Conservation (phyloP, 2,113 vertebrate species). For the Micronycteris hirsuta region DNA sequence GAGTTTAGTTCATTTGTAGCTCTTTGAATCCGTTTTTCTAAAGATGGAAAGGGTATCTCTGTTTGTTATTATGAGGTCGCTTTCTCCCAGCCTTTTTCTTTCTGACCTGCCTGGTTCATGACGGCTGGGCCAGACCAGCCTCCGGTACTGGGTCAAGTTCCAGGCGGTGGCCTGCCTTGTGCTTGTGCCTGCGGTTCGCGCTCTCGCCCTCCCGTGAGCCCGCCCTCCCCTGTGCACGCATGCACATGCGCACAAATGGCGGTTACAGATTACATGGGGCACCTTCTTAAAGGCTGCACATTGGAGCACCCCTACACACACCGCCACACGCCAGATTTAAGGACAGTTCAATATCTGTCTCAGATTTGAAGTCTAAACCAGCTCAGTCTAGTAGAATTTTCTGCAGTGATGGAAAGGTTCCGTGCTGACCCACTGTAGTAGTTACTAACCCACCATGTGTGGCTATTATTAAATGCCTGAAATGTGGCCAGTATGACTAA, state of each 20-base stretch:
- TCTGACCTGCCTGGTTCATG: background rate
- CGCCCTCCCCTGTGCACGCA: rapidly evolving
- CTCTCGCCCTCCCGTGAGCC: background rate
- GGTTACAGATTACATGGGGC: background rate
- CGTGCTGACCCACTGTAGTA: background rate
- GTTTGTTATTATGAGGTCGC: background rate
- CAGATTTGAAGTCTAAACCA: background rate
- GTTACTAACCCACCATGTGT: background rate
- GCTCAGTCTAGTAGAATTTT: background rate
- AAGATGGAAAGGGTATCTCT: background rate
- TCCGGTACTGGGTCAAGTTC: background rate
- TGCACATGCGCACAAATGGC: background rate
- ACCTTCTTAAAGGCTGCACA: background rate
- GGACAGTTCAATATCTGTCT: background rate
- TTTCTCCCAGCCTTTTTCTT: background rate
- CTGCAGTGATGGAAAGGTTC: background rate
- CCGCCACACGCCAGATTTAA: background rate
- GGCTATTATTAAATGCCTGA: background rate
- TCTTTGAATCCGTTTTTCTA: background rate
- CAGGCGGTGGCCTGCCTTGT: background rate
- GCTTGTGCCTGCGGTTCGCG: background rate
- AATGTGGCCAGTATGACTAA: background rate
- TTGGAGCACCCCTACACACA: background rate
- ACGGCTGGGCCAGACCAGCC: background rate
- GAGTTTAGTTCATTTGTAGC: background rate